Evolutionary conservation across 2,113 vertebrate genomes (phyloP), one percentile per base, ranked within the genome.

Genomic region (Anhinga anhinga): DNA sequence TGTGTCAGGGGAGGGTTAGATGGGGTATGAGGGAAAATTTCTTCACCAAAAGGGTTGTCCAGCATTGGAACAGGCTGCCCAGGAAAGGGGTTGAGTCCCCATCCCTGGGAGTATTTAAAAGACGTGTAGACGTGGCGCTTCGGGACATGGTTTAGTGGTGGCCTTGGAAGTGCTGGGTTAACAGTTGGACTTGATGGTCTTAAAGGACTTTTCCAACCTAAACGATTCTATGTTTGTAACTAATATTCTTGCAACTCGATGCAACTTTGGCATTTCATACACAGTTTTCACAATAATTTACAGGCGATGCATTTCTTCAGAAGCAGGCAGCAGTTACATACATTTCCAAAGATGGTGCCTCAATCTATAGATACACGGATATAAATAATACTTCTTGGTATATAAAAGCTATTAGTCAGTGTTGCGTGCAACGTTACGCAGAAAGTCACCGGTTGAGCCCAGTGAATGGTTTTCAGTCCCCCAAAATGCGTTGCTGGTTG

Each of bases 171-270:
- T 29, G 26, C 50, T 53, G 26, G 52, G 15, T 53, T 53, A 29
- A 53, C 1, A 2, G 52, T 16, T 53, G 52, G 52, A 53, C 52
- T 53, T 9, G 6, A 29, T 52, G 26, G 27, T 53, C 52, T 53
- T 17, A 53, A 29, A 53, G 52, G 52, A 17, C 27, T 53, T 53
- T 53, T 53, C 27, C 27, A 29, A 55, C 15, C 15, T 30, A 30
- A 30, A 30, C 4, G 10, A 30, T 17, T 55, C 53, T 30, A 30
- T 55, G 29, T 30, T 55, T 55, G 13, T 30, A 87, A 95, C 63
- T 89, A 89, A 87, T 94, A 73, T 79, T 89, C 36, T 73, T 95
- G 70, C 70, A 87, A 58, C 26, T 61, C 77, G 22, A 38, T 91
- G 49, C 34, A 52, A 40, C 95, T 91, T 74, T 85, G 94, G 27